phyloP scores from a whole-genome alignment of 2,888 invertebrate genomes.

The Mechanitis messenoides region DNA sequence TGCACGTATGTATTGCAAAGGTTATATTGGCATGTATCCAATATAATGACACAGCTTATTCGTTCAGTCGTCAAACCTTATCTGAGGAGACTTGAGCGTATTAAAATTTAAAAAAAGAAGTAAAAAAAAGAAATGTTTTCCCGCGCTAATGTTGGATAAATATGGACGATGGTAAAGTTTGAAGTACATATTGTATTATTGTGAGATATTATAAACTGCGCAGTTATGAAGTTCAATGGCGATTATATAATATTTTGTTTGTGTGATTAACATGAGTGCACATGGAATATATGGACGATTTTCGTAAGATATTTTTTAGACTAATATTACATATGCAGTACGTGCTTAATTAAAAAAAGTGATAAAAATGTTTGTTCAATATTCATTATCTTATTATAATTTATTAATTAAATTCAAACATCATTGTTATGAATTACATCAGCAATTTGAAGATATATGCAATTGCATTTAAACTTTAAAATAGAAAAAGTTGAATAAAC shows the following conservation, averaged over 20 bases:
- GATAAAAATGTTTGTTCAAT: no score
- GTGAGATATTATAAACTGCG: conserved; percentile 37
- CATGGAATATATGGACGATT: conserved; percentile 1
- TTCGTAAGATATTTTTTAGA: conserved; percentile 4
- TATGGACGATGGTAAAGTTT: conserved; percentile 57
- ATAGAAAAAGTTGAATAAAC: no score
- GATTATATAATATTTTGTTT: conserved; percentile 58
- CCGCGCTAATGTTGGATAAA: conserved; percentile 55
- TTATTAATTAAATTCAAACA: no score
- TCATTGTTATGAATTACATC: no score
- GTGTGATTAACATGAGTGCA: conserved; percentile 22
- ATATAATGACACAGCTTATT: conserved; percentile 46
- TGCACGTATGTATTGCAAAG: conserved; percentile 20
- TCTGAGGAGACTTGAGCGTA: conserved; percentile 40
- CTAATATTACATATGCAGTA: not conserved
- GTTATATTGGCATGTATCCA: conserved; percentile 50
- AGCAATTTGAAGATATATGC: no score
- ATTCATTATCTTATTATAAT: no score
- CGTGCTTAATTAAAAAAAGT: not conserved
- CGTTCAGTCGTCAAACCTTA: conserved; percentile 50
- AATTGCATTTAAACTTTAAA: no score
- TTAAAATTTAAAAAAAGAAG: conserved; percentile 38
- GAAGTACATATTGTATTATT: conserved; percentile 40
- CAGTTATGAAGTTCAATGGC: conserved; percentile 52
- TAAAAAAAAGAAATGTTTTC: conserved; percentile 46